These are phyloP conservation scores for Patagioenas fasciata DNA, from an alignment of 2,113 vertebrate species.

Conservation along the genomic window DNA sequence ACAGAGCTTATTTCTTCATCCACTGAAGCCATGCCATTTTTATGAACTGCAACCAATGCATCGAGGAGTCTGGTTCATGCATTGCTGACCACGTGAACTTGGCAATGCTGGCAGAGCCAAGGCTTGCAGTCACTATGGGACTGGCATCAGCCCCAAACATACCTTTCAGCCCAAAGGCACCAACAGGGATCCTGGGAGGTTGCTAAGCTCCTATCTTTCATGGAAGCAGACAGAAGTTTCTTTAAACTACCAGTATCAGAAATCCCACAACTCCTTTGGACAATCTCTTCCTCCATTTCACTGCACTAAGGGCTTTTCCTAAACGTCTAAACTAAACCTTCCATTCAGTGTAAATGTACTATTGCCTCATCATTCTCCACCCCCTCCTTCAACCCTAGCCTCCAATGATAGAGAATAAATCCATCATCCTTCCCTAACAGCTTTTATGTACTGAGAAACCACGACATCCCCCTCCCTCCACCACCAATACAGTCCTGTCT, in stretches of 20 bases:
- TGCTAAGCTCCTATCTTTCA: background rate
- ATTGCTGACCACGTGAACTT: background rate
- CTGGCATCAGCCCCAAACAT: background rate
- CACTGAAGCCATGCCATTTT: background rate
- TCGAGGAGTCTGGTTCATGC: background rate
- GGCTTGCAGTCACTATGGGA: background rate
- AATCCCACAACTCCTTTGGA: background rate
- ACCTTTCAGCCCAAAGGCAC: background rate
- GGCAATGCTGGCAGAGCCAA: background rate
- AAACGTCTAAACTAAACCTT: background rate
- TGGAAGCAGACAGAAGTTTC: background rate
- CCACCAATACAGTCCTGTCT: background rate
- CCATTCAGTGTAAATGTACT: background rate
- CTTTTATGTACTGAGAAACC: conserved; percentile 17
- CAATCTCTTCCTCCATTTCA: background rate
- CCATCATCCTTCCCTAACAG: conserved; percentile 42
- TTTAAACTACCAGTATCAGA: background rate
- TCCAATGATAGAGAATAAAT: background rate
- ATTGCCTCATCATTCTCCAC: background rate
- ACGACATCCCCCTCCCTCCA: conserved; percentile 1
- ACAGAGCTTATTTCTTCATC: background rate
- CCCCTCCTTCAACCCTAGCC: too few species aligned
- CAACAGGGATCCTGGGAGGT: background rate
- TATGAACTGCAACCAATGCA: background rate
- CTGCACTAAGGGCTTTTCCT: background rate